Base-by-base conservation (phyloP, 2,888 invertebrate genomes). In the Adelphocoris suturalis region DNA sequence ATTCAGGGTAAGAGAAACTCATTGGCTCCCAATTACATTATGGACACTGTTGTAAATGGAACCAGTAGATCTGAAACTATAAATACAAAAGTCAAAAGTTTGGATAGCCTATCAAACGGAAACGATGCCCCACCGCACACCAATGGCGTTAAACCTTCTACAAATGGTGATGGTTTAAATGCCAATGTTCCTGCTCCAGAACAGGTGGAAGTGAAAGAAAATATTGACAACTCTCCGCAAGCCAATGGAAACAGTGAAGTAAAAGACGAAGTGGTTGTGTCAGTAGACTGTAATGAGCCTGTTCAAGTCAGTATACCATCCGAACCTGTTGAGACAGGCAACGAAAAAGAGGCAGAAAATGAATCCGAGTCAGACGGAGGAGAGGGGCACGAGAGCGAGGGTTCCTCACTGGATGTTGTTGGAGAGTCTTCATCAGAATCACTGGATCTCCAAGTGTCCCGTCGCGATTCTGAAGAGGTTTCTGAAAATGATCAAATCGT, bases 341-440 rank as follows among this genome's bases (percentile, higher is more conserved):
- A 23, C 27, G 68, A 68, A 12, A 27, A 68, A 19, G 68, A 68
- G 23, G 68, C 27, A 5, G 68, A 13, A 4, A 19, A 23, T 13
- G 68, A 68, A 19, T 68, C 19, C 0, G 68, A 68, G 23, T 68
- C 68, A 0, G 68, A 68, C 1, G 57, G 57, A 16, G 37, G 37
- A 11, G 52, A 13, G 13, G 68, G 23, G 11, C 68, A 23, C 0
- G 68, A 68, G 23, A 68, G 68, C 9, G 68, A 68, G 68, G 68
- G 19, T n/a, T 68, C 68, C 7, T 68, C 68, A 2, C 23, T 68
- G 0, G 68, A 68, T 19, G 68, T 68, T 11, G 68, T 68, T 11
- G 68, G 68, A 23, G 68, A 68, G 12, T 68, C 68, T 23, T 68
- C 68, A 23, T 68, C 68, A 0, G 68, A 68, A 23, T 68, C 68